These are phyloP conservation scores for Labrus mixtus DNA, from an alignment of 2,113 vertebrate species.

Conservation along the genomic window DNA sequence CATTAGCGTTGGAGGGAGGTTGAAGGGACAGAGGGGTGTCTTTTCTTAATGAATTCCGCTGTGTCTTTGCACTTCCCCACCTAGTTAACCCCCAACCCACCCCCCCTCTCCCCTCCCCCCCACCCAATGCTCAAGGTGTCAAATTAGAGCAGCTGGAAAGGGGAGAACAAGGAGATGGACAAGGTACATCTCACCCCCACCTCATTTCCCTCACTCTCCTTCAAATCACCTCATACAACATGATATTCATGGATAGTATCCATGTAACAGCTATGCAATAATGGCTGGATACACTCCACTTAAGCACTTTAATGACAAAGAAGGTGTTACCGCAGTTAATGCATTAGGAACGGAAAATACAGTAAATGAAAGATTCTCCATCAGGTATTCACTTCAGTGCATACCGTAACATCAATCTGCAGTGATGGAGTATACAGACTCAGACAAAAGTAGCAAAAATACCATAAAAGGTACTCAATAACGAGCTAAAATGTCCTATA, in stretches of 20 bases:
- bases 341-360: conserved; percentile 25
- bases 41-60: conserved; percentile 97
- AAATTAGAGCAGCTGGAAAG: conserved; percentile 90
- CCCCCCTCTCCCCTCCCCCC: conserved; percentile 43
- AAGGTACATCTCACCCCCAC: conserved; percentile 70
- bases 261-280: conserved; percentile 65
- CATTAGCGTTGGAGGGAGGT: conserved; percentile 88
- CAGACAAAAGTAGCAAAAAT: background rate
- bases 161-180: conserved; percentile 79
- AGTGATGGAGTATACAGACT: background rate
- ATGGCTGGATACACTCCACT: conserved; percentile 61
- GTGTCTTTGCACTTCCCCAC: conserved; percentile 86
- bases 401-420: background rate
- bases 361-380: conserved; percentile 33
- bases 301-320: conserved; percentile 65
- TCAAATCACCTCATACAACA: conserved; percentile 71
- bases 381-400: background rate
- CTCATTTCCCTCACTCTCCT: conserved; percentile 69
- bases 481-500: too few relatives aligned
- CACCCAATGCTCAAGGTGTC: conserved; percentile 90
- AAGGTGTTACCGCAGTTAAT: conserved; percentile 53
- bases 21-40: conserved; percentile 82
- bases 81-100: conserved; percentile 89
- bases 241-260: conserved; percentile 68
- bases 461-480: background rate